A percentile compares a stretch with the other conserved stretches of the same genome.
Evolutionary conservation across 1,140 invertebrate species (phyloP).

Genomic region (Aphaenogaster ashmeadi): DNA sequence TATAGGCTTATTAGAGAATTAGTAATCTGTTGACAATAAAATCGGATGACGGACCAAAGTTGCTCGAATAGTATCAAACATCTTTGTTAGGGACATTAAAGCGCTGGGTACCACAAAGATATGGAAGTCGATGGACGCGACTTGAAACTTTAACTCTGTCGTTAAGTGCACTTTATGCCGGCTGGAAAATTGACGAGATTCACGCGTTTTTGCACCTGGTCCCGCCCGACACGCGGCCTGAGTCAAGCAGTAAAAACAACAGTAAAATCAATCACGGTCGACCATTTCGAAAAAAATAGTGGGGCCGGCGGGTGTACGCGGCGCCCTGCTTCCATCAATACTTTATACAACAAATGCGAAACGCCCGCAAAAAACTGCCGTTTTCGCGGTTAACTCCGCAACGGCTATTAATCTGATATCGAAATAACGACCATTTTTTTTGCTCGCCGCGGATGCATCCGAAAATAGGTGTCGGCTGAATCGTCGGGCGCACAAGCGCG

Average conservation of each 20-base stretch:
- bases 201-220: conserved; percentile 47
- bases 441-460: conserved; percentile 54
- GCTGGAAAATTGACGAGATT: conserved; percentile 66
- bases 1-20: neutral
- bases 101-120: conserved; percentile 7
- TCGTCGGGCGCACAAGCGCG: conserved; percentile 24
- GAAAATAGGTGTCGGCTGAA: conserved; percentile 58
- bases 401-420: conserved; percentile 84
- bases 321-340: conserved; percentile 81
- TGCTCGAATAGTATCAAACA: neutral
- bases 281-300: conserved; percentile 68
- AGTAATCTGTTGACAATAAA: neutral
- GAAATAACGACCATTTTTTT: conserved; percentile 82
- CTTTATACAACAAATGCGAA: conserved; percentile 85
- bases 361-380: conserved; percentile 83
- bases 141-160: conserved; percentile 39
- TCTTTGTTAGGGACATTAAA: conserved; percentile 1
- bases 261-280: conserved; percentile 74
- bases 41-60: neutral
- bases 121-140: neutral
- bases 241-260: conserved; percentile 70
- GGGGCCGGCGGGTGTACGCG: conserved; percentile 60
- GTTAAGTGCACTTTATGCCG: conserved; percentile 47
- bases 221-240: conserved; percentile 37
- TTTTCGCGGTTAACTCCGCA: conserved; percentile 83